Percentiles rank a stretch among this genome's conserved stretches.
phyloP scores from a whole-genome alignment of 2,113 vertebrate genomes.

The Isurus oxyrinchus region DNA sequence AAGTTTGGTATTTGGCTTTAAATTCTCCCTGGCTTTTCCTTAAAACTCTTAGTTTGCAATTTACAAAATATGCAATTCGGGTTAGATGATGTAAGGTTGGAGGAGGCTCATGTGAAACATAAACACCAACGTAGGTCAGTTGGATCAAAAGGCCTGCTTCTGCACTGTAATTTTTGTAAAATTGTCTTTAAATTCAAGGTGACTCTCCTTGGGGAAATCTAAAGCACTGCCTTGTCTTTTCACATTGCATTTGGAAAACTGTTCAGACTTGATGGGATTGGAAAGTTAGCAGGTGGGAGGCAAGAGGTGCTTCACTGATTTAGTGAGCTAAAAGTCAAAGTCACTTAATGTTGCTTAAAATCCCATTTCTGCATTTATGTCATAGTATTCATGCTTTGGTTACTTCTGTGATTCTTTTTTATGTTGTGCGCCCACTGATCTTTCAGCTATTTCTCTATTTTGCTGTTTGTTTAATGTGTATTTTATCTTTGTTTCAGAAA shows the following conservation, averaged over 20 bases:
- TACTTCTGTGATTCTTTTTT: neutral
- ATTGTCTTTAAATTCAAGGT: neutral
- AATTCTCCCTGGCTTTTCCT: slow-evolving; percentile 5
- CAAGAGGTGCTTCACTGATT: neutral
- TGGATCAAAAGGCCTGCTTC: neutral
- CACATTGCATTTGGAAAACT: neutral
- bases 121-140: neutral
- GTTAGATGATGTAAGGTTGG: neutral
- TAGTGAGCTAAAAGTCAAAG: neutral
- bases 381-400: neutral
- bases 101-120: neutral
- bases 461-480: neutral
- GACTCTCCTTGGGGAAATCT: neutral
- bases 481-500: neutral
- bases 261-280: neutral
- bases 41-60: neutral
- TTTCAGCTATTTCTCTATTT: neutral
- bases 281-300: neutral
- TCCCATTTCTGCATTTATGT: neutral
- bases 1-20: slow-evolving; percentile 13
- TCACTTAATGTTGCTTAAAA: neutral
- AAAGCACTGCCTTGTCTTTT: neutral
- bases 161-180: neutral
- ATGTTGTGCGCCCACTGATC: neutral
- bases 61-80: neutral